phyloP scores from a whole-genome alignment of 2,113 vertebrate genomes.

The Mus musculus region GRCm39 chr14:101432501-101433000 shows the following conservation, averaged over 20 bases:
- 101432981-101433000: background rate
- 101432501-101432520: slow-evolving; percentile 46
- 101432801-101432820: background rate
- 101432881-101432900: background rate
- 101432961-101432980: background rate
- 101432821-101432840: background rate
- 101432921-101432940: background rate
- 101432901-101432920: background rate
- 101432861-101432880: background rate
- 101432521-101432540: background rate
- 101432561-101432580: slow-evolving; percentile 5
- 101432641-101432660: slow-evolving; percentile 30
- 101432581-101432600: background rate
- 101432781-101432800: background rate
- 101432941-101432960: background rate
- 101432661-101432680: background rate
- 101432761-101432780: background rate
- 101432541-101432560: slow-evolving; percentile 47
- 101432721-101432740: background rate
- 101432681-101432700: background rate
- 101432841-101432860: background rate
- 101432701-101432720: background rate
- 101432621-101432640: background rate
- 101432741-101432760: background rate
- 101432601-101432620: background rate